phyloP scores from a whole-genome alignment of 2,797 vertebrate genomes.

The Centropyge bicolor region DNA sequence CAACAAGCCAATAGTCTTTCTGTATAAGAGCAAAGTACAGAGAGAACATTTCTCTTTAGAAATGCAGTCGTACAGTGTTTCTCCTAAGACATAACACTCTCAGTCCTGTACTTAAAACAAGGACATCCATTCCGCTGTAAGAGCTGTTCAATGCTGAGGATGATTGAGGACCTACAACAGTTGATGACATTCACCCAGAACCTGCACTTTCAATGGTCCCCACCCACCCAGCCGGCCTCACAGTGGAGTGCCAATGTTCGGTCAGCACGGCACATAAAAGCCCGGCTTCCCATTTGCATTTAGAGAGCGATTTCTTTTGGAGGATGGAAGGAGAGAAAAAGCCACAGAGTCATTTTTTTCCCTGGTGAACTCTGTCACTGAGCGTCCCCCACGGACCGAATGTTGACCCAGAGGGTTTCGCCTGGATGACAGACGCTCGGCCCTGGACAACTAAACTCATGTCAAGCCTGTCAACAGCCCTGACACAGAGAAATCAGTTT shows the following conservation, averaged over 20 bases:
- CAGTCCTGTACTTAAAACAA: slow-evolving; percentile 42
- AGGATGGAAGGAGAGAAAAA: slow-evolving; percentile 45
- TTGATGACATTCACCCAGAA: slow-evolving; percentile 50
- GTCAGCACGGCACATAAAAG: slow-evolving; percentile 60
- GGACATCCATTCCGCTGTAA: slow-evolving; percentile 42
- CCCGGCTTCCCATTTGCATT: slow-evolving; percentile 73
- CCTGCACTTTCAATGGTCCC: slow-evolving; percentile 50
- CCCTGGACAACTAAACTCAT: slow-evolving; percentile 53
- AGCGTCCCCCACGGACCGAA: slow-evolving; percentile 29
- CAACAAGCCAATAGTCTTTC: slow-evolving; percentile 16
- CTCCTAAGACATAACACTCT: slow-evolving; percentile 34
- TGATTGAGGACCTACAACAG: slow-evolving; percentile 56
- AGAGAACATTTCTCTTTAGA: background rate
- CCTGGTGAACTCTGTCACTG: slow-evolving; percentile 64
- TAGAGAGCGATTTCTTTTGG: slow-evolving; percentile 66
- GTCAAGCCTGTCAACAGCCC: slow-evolving; percentile 65
- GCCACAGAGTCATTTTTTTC: slow-evolving; percentile 61
- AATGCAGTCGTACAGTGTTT: background rate
- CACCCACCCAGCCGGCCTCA: slow-evolving; percentile 30
- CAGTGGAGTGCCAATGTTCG: slow-evolving; percentile 40
- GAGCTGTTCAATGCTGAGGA: slow-evolving; percentile 42
- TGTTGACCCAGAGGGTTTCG: slow-evolving; percentile 44
- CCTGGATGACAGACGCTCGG: slow-evolving; percentile 34
- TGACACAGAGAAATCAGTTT: slow-evolving; percentile 61
- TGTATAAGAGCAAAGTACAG: background rate